Conservation (phyloP, 30 jellyfish, hydroid and myxozoan genomes). For the Pelagia noctiluca region DNA sequence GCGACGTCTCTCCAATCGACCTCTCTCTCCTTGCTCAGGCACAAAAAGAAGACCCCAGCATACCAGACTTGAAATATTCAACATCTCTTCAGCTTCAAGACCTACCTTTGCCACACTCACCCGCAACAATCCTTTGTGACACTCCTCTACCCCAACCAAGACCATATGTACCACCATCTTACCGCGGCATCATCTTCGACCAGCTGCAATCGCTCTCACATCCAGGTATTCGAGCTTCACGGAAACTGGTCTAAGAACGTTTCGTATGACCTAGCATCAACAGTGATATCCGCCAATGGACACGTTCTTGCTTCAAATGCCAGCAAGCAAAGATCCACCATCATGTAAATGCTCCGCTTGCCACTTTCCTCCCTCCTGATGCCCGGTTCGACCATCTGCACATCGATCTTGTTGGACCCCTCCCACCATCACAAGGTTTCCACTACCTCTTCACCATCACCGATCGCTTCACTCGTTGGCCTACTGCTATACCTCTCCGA, state of each 20-base stretch:
- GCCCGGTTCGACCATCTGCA: conserved; percentile 55
- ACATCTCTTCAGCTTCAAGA: too few relatives aligned
- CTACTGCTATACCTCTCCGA: conserved; percentile 35
- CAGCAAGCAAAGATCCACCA: conserved; percentile 46
- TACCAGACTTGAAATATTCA: too few relatives aligned
- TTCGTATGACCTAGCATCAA: conserved; percentile 47
- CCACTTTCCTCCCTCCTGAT: conserved; percentile 36
- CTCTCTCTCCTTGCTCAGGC: too few relatives aligned
- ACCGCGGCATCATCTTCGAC: too few relatives aligned
- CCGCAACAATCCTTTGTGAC: too few relatives aligned
- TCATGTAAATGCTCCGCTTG: conserved; percentile 49
- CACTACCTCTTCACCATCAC: conserved; percentile 31
- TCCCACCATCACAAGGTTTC: conserved; percentile 43
- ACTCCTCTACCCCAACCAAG: too few relatives aligned
- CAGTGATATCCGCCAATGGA: conserved; percentile 47
- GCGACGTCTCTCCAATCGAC: too few relatives aligned
- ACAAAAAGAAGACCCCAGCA: too few relatives aligned
- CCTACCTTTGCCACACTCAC: too few relatives aligned
- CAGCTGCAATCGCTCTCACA: conserved; percentile 9
- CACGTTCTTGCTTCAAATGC: conserved; percentile 45
- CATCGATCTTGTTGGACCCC: conserved; percentile 61
- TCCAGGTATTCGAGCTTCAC: conserved; percentile 63
- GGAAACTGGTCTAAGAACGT: conserved; percentile 21
- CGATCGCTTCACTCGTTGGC: conserved; percentile 72
- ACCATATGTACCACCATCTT: too few relatives aligned